A percentile compares a stretch with the other conserved stretches of the same genome.
These are phyloP conservation scores for Zaprionus obscuricornis DNA, from an alignment of 2,888 invertebrate species.

Conservation along the genomic window DNA sequence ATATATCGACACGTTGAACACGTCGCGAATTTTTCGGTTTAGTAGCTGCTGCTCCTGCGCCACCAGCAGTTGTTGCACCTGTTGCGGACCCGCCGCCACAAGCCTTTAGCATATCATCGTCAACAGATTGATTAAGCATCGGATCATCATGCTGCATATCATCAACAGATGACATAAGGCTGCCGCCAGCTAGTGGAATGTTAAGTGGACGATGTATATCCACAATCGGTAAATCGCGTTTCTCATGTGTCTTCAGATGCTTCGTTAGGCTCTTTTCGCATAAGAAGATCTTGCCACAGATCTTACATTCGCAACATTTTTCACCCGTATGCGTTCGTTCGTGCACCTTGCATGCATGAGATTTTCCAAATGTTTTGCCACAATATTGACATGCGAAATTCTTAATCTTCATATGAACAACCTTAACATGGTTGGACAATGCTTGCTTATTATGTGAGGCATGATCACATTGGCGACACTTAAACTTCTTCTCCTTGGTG, in stretches of 20 bases:
- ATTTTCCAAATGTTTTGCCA: conserved; percentile 80
- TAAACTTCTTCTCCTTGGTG: conserved; percentile 81
- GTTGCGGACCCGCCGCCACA: conserved; percentile 61
- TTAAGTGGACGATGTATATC: conserved; percentile 70
- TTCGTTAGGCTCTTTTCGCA: conserved; percentile 80
- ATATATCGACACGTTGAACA: conserved; percentile 79
- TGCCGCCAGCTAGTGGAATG: conserved; percentile 52
- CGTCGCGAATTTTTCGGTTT: conserved; percentile 80
- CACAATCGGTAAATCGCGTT: conserved; percentile 71
- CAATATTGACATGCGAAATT: conserved; percentile 81
- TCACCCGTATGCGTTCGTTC: conserved; percentile 80
- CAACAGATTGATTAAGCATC: conserved; percentile 54
- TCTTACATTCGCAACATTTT: conserved; percentile 80
- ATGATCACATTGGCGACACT: conserved; percentile 80
- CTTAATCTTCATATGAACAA: conserved; percentile 80
- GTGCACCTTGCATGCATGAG: conserved; percentile 80
- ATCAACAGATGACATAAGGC: not conserved
- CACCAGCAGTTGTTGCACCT: conserved; percentile 3
- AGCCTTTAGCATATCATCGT: conserved; percentile 78
- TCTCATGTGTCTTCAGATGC: conserved; percentile 80
- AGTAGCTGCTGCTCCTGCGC: conserved; percentile 50
- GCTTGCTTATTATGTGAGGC: conserved; percentile 81
- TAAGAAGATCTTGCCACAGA: conserved; percentile 80
- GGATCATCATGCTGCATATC: conserved; percentile 38
- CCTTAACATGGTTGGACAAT: conserved; percentile 78